Percentiles rank a stretch among this genome's conserved stretches.
phyloP scores from a whole-genome alignment of 2,113 vertebrate species.

The Ivindomyrus marchei region DNA sequence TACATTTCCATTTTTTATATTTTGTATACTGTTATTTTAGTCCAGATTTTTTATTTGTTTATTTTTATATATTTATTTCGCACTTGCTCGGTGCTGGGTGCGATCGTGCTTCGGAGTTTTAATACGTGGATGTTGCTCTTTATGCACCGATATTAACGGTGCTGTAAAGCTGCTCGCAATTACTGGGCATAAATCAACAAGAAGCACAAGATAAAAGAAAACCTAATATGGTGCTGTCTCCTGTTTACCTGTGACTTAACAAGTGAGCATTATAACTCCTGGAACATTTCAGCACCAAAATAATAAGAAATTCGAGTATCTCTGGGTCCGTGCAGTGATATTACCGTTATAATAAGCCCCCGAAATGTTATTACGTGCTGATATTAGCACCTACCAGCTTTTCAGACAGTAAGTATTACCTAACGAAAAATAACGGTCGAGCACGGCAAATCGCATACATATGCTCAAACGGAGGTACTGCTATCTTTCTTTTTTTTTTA shows the following conservation, averaged over 20 bases:
- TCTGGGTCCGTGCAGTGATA: constrained; percentile 13
- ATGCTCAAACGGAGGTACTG: too few relatives aligned
- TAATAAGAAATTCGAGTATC: neutral
- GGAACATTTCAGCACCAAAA: neutral
- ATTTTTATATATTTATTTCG: constrained; percentile 27
- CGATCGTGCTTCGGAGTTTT: constrained; percentile 42
- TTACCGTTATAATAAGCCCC: constrained; percentile 15
- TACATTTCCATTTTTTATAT: constrained; percentile 28
- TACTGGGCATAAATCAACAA: constrained; percentile 11
- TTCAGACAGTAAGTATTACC: constrained; percentile 4
- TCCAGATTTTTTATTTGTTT: neutral
- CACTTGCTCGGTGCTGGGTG: constrained; percentile 42
- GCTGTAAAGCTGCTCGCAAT: constrained; percentile 30
- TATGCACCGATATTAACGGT: constrained; percentile 53
- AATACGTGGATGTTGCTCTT: constrained; percentile 52
- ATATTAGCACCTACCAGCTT: constrained; percentile 5
- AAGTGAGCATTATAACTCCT: constrained; percentile 9
- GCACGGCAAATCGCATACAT: neutral
- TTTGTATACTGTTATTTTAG: constrained; percentile 9
- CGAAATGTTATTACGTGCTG: constrained; percentile 17
- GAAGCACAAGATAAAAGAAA: constrained; percentile 9
- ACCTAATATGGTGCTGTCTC: constrained; percentile 48
- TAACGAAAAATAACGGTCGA: neutral
- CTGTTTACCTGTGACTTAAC: constrained; percentile 34
- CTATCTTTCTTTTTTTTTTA: neutral